phyloP scores from a whole-genome alignment of 2,888 invertebrate species.

The Drosophila lacicola region DNA sequence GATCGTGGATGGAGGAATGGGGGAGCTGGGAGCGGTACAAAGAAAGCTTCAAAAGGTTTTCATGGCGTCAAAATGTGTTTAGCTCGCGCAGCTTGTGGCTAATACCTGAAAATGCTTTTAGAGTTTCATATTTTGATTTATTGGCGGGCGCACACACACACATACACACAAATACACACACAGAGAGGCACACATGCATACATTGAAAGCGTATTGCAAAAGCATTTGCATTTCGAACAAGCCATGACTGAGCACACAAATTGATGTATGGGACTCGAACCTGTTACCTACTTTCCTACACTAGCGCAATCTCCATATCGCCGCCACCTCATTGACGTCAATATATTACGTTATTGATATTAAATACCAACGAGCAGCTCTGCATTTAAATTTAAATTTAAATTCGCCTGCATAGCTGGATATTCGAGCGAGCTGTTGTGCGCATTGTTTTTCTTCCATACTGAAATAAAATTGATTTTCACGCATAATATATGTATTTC shows the following conservation, averaged over 20 bases:
- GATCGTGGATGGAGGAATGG: neutral
- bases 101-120: slow-evolving; percentile 77
- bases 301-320: slow-evolving; percentile 3
- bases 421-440: slow-evolving; percentile 11
- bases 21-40: slow-evolving; percentile 33
- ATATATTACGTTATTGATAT: slow-evolving; percentile 73
- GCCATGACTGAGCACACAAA: slow-evolving; percentile 50
- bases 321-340: slow-evolving; percentile 18
- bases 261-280: slow-evolving; percentile 66
- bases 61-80: slow-evolving; percentile 55
- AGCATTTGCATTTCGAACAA: slow-evolving; percentile 67
- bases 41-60: slow-evolving; percentile 55
- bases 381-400: slow-evolving; percentile 51
- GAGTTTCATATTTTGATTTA: slow-evolving; percentile 75
- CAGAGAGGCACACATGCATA: neutral
- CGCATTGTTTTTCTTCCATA: slow-evolving; percentile 23
- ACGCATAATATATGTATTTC: slow-evolving; percentile 59
- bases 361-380: slow-evolving; percentile 46
- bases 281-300: slow-evolving; percentile 18
- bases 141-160: slow-evolving; percentile 48
- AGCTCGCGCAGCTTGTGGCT: slow-evolving; percentile 53
- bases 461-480: slow-evolving; percentile 50
- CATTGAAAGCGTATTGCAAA: slow-evolving; percentile 47
- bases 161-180: slow-evolving; percentile 6
- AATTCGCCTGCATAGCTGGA: slow-evolving; percentile 22